Evolutionary conservation across 2,797 vertebrate species (phyloP), one percentile per base, ranked within the genome.

Genomic region (Chaetophractus vellerosus): DNA sequence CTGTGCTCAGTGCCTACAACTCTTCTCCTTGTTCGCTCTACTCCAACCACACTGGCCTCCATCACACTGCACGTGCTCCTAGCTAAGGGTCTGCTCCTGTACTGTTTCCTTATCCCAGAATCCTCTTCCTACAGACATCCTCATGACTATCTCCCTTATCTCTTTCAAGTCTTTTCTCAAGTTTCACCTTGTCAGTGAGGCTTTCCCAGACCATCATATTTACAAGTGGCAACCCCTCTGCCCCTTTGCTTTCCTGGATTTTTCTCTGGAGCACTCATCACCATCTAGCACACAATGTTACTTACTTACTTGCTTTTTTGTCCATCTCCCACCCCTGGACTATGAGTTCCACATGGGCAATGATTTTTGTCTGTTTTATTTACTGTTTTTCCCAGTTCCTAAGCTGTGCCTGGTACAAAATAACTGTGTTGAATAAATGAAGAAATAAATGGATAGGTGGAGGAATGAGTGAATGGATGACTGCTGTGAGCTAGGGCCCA

Each of bases 111-210:
- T 59, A 72, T 59, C 38, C 36, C 0, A 36, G 45, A 83, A 66
- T 19, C 24, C 24, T 74, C 45, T 91, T 95, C 38, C 26, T 26
- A 69, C 7, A 85, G 68, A 87, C 5, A 75, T 50, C 52, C 31
- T 84, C 48, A 41, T 31, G 61, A 33, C 38, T 91, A 48, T 41
- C 26, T 93, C 38, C 33, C 33, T 82, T 84, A 76, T 15, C 18
- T 90, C 72, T 48, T 91, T 88, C 12, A 59, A 84, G 3, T 90
- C n/a, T 93, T 90, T 68, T 76, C 24, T 86, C 55, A 92, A 78
- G n/a, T 90, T 78, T 81, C 26, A 66, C 24, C 75, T 45, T 45
- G 5, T 90, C 41, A 31, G 71, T 31, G n/a, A 38, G 76, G 45
- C 4, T 81, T 85, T 86, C 38, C 24, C 5, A 71, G 69, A 72